phyloP scores from a whole-genome alignment of 1,140 invertebrate species.

The Dinoponera quadriceps region DNA sequence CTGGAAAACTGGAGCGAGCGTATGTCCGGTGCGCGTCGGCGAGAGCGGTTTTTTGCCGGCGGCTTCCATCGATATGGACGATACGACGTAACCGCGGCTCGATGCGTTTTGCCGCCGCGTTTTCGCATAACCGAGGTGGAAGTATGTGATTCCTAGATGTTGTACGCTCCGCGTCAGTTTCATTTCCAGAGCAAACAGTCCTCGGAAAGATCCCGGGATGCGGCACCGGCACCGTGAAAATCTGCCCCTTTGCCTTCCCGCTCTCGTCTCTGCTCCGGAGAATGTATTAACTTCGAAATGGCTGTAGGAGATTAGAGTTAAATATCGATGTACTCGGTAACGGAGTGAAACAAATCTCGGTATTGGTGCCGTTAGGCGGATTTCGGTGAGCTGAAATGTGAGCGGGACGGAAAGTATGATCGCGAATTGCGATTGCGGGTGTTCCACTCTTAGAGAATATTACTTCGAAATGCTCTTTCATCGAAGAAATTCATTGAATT shows the following conservation, averaged over 20 bases:
- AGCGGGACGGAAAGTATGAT: no score
- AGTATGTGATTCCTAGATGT: neutral
- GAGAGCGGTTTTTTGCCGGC: conserved; percentile 21
- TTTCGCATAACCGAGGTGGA: conserved; percentile 10
- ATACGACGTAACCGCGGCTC: conserved; percentile 25
- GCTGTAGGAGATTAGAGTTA: no score
- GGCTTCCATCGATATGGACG: conserved; percentile 42
- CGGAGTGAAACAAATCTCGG: no score
- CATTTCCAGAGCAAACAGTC: neutral
- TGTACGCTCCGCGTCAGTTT: neutral
- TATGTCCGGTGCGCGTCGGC: neutral
- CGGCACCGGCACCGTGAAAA: neutral
- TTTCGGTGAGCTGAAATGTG: no score
- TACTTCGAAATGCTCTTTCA: no score
- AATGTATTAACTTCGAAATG: no score
- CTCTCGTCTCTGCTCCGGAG: neutral
- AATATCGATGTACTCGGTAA: no score
- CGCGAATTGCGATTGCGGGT: no score
- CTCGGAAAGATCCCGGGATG: neutral
- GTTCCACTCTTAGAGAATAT: no score
- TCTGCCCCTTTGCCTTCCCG: neutral
- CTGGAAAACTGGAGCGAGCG: neutral
- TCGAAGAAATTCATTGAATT: no score
- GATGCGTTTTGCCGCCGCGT: conserved; percentile 29
- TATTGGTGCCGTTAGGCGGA: no score